Evolutionary conservation across 1,140 invertebrate species (phyloP).

Genomic region (Octopus bimaculoides): DNA sequence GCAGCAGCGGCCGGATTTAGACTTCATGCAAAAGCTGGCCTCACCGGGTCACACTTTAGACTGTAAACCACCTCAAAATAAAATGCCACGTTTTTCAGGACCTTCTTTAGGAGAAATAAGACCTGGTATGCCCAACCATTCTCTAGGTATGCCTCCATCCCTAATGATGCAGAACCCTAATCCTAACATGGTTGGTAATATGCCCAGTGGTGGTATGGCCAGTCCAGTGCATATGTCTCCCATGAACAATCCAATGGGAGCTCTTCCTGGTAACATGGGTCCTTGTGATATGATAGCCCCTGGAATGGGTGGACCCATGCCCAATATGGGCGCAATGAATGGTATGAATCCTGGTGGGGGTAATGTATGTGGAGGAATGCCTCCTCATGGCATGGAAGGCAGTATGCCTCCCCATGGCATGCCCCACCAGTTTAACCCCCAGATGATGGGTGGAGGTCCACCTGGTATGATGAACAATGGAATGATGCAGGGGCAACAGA

Average conservation of each 20-base stretch:
- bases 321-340: slow-evolving; percentile 20
- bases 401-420: slow-evolving; percentile 20
- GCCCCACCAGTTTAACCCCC: neutral
- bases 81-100: slow-evolving; percentile 20
- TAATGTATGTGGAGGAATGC: slow-evolving; percentile 2
- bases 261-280: slow-evolving; percentile 31
- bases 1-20: slow-evolving; percentile 75
- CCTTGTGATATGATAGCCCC: slow-evolving; percentile 35
- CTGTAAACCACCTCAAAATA: neutral
- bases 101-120: slow-evolving; percentile 35
- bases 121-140: slow-evolving; percentile 33
- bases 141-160: slow-evolving; percentile 27
- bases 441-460: slow-evolving; percentile 1
- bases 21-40: slow-evolving; percentile 86
- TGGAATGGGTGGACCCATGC: slow-evolving; percentile 18
- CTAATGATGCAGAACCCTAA: slow-evolving; percentile 30
- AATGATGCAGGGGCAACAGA: slow-evolving; percentile 25
- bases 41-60: slow-evolving; percentile 28
- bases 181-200: slow-evolving; percentile 16
- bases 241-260: slow-evolving; percentile 39
- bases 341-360: slow-evolving; percentile 19
- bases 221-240: slow-evolving; percentile 24
- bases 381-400: slow-evolving; percentile 7
- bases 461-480: slow-evolving; percentile 19
- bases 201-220: slow-evolving; percentile 18